Conservation (phyloP, 2,888 invertebrate genomes). For the Rugalucina vietnamica region DNA sequence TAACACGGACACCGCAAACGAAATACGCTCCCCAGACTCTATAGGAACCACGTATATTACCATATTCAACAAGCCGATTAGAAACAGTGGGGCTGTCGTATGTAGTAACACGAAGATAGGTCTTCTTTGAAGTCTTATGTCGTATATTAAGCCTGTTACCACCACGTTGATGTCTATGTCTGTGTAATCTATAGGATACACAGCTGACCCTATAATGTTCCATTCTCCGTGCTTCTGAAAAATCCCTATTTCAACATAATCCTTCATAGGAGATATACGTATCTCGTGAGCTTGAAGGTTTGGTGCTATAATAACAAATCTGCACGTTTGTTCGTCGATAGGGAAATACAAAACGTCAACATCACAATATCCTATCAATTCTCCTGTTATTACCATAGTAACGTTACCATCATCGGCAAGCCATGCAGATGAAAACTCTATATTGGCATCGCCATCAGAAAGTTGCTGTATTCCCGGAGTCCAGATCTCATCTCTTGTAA, state of each 20-base stretch:
- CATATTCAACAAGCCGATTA: conserved; percentile 7
- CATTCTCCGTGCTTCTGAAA: neutral
- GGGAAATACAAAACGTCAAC: neutral
- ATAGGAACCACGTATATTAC: conserved; percentile 30
- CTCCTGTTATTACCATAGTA: neutral
- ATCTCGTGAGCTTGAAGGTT: neutral
- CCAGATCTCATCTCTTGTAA: neutral
- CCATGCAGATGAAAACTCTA: neutral
- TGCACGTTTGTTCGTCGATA: neutral
- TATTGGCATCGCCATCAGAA: neutral
- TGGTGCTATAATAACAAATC: neutral
- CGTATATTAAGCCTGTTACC: neutral
- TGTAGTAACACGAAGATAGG: conserved; percentile 20
- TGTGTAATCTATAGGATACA: neutral
- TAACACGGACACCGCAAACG: conserved; percentile 26
- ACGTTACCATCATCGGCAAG: neutral
- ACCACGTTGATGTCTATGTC: neutral
- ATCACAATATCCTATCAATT: neutral
- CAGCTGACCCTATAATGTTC: neutral
- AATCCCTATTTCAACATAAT: neutral
- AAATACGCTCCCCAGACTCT: conserved; percentile 21
- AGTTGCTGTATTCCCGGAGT: neutral
- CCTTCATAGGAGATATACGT: neutral
- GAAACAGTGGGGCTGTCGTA: conserved; percentile 8
- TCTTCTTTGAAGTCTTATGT: neutral